These are phyloP conservation scores for Oophaga sylvatica DNA, from an alignment of 2,797 vertebrate genomes.

Conservation along the genomic window DNA sequence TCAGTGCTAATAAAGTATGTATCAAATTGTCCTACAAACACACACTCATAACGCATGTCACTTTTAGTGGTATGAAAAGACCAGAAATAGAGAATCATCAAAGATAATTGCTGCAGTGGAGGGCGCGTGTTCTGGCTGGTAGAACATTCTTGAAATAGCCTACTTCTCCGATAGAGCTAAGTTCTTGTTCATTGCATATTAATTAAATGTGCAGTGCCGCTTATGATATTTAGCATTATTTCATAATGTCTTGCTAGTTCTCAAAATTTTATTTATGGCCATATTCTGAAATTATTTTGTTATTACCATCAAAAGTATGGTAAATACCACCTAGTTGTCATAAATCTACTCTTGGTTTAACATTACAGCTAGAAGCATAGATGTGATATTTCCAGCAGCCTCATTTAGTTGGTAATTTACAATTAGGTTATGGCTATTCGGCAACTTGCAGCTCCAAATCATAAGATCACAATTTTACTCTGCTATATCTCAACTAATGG, in stretches of 20 bases:
- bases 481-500: too few species aligned
- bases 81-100: not conserved
- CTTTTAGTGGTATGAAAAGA: not conserved
- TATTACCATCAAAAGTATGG: too few species aligned
- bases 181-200: not conserved
- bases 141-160: not conserved
- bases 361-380: not conserved
- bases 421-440: not conserved
- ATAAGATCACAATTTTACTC: too few species aligned
- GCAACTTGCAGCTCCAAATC: too few species aligned
- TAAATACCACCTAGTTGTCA: too few species aligned
- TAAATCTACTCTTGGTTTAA: too few species aligned
- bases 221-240: not conserved
- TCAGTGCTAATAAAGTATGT: conserved; percentile 22
- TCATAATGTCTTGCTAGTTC: not conserved
- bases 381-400: not conserved
- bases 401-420: not conserved
- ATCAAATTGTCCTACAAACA: conserved; percentile 32
- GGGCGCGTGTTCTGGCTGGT: not conserved
- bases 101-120: not conserved
- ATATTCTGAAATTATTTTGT: not conserved
- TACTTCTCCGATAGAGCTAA: not conserved
- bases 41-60: not conserved
- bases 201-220: not conserved
- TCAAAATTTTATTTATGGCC: not conserved